Base-by-base conservation (phyloP, 30 jellyfish, hydroid and myxozoan species). In the Euphysa ruthae region DNA sequence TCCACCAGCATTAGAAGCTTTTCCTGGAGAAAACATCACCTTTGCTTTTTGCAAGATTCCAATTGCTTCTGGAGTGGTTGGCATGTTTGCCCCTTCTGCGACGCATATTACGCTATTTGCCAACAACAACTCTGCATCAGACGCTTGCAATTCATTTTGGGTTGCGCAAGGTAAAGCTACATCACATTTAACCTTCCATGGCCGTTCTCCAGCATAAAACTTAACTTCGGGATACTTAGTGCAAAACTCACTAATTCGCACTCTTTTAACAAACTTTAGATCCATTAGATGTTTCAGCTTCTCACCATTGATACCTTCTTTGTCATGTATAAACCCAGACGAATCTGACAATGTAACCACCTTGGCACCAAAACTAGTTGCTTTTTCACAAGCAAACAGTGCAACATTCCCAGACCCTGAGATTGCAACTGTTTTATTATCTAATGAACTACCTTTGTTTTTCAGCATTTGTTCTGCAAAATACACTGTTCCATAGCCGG, bases 371-470 rank as follows among this genome's bases (percentile, higher is more conserved):
- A 83, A 69, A 31, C 58, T 49, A 73, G 54, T 61, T 21, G 66
- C 93, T 57, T 83, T 83, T 30, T 83, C 84, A 12, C 85, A 75
- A 6, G 95, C 95, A 76, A 57, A 83, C 35, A 83, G 70, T 10
- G 95, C 93, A 30, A 83, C 95, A 49, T 83, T 83, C 27, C 95
- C 95, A 22, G 95, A 75, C 2, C 95, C 95, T 13, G 95, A 83
- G 21, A 83, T 75, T 31, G 87, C 93, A 14, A 75, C 95, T 12
- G 55, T 44, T 33, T 68, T 75, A 5, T 75, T 93, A 8, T 49
- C 38, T 50, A 83, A 35, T 31, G 38, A 51, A 4, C 58, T 43
- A 1, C 82, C 83, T 10, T 57, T 51, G 42, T 84, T 73, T 31
- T 69, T 70, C 78, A 83, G 69, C 85, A 83, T 70, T 63, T 76